Evolutionary conservation across 2,888 invertebrate genomes (phyloP).

Genomic region (Xylota sylvarum): DNA sequence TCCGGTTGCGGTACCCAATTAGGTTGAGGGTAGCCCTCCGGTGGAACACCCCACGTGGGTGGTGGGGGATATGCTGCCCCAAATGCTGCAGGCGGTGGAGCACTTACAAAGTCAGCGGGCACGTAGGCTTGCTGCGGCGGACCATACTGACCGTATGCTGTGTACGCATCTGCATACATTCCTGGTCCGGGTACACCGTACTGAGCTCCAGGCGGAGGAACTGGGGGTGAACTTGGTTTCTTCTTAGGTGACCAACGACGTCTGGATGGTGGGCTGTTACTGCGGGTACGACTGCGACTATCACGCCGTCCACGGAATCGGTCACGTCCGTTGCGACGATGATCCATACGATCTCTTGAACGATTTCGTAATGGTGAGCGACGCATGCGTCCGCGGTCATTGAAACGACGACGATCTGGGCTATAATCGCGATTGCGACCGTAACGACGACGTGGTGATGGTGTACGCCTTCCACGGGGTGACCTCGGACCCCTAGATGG

Average conservation of each 20-base stretch:
- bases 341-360: constrained; percentile 78
- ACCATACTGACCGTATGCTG: constrained; percentile 80
- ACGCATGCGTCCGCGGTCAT: constrained; percentile 78
- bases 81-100: constrained; percentile 79
- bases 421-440: constrained; percentile 61
- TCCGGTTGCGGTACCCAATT: constrained; percentile 70
- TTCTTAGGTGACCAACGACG: constrained; percentile 83
- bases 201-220: constrained; percentile 77
- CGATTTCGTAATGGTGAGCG: constrained; percentile 79
- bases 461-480: constrained; percentile 80
- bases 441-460: constrained; percentile 82
- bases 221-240: constrained; percentile 78
- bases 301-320: constrained; percentile 79
- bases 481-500: constrained; percentile 65
- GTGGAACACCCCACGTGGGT: constrained; percentile 81
- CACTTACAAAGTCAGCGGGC: constrained; percentile 78
- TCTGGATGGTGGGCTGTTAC: constrained; percentile 80
- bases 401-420: constrained; percentile 80
- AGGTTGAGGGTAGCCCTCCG: constrained; percentile 53
- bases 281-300: constrained; percentile 80
- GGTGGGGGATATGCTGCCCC: constrained; percentile 81
- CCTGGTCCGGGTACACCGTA: constrained; percentile 80
- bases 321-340: constrained; percentile 78
- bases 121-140: constrained; percentile 80
- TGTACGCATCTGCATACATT: constrained; percentile 81